These are phyloP conservation scores for Gallinago paraguaiae DNA, from an alignment of 2,113 vertebrate species.

Conservation along the genomic window DNA sequence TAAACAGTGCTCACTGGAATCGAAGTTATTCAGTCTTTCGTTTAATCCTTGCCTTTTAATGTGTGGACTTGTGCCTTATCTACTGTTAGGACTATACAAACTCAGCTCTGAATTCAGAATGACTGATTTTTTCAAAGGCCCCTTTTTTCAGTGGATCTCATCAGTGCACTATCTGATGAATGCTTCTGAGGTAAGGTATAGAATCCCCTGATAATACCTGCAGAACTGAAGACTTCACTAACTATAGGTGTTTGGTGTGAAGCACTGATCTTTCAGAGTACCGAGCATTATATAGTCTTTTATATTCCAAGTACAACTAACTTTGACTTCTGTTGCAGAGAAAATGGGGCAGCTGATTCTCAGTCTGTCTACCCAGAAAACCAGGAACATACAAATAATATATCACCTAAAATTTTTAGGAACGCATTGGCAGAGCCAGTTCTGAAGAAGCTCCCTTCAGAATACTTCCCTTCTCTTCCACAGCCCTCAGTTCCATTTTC, in stretches of 20 bases:
- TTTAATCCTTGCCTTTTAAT: constrained; percentile 22
- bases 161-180: not conserved
- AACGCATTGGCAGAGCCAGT: not conserved
- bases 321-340: not conserved
- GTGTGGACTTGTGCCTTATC: not conserved
- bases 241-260: not conserved
- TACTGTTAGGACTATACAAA: not conserved
- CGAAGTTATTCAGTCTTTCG: not conserved
- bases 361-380: not conserved
- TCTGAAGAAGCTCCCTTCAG: not conserved
- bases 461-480: not conserved
- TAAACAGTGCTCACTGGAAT: not conserved
- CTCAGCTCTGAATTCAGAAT: not conserved
- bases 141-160: not conserved
- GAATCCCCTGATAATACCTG: not conserved
- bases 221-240: not conserved
- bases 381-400: not conserved
- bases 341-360: not conserved
- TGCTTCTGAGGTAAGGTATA: not conserved
- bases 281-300: not conserved
- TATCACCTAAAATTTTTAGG: not conserved
- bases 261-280: not conserved
- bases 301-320: not conserved
- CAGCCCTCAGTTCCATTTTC: not conserved
- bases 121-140: not conserved